Evolutionary conservation across 2,888 invertebrate species (phyloP), one percentile per base, ranked within the genome.

Genomic region (Gymnosoma rotundatum): DNA sequence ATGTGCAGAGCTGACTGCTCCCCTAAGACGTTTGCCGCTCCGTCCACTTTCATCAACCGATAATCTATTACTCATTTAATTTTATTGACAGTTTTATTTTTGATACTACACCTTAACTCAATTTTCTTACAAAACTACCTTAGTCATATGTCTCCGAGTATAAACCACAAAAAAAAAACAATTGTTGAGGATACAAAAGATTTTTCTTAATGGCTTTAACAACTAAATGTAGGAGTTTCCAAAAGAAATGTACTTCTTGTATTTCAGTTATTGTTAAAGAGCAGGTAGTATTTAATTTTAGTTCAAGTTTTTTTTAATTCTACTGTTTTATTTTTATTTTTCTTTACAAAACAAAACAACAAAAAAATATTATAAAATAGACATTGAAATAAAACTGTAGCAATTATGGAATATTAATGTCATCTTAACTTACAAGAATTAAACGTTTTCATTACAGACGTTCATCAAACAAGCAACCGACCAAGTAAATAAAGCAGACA

Each of bases 361-460:
- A 32, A 61, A 54, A 38, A 45, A 52, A 63, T 60, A 58, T 64
- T 8, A 25, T 36, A 60, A 42, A 21, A 36, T 42, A 12, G 10
- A 50, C 58, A 54, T 56, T 14, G 25, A 64, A 74, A 63, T 69
- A 36, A 74, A 70, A 74, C 58, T 73, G n/a, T 50, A 73, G 69
- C 81, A 86, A 83, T 84, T 50, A 58, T 81, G 64, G 73, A 80
- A 83, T 75, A 82, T 80, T 85, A 78, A 83, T 87, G 86, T 82
- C 82, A 86, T 86, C 83, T 86, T 83, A 86, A 87, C 86, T 87
- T 76, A 88, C 86, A 86, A 86, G 85, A 78, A 83, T 83, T 87
- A 56, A 84, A 82, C 76, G 81, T 86, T 87, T 73, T 86, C 75
- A 86, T 87, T 88, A 73, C 87, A 87, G 87, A 83, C 32, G 32